Evolutionary conservation across 2,797 vertebrate genomes (phyloP).

Genomic region (Gymnopithys bicolor): DNA sequence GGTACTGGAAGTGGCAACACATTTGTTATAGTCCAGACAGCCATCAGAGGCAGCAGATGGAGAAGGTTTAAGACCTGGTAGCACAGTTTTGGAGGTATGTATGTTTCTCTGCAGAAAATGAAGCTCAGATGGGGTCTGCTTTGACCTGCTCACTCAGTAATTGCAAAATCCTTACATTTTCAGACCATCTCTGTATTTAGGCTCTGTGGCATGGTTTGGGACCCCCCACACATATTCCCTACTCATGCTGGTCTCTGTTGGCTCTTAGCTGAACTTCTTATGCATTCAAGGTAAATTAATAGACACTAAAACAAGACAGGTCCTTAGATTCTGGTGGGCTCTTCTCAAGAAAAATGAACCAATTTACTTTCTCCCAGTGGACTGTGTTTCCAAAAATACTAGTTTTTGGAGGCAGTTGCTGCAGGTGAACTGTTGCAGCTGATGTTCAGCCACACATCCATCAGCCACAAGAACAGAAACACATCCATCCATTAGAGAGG

Average conservation of each 20-base stretch:
- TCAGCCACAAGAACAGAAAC: not conserved
- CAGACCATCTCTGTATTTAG: not conserved
- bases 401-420: not conserved
- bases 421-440: not conserved
- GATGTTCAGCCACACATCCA: not conserved
- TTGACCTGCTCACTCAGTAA: slow-evolving; percentile 21
- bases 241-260: not conserved
- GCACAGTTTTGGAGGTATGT: not conserved
- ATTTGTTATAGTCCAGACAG: not conserved
- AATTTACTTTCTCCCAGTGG: not conserved
- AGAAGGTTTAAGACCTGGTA: not conserved
- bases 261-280: not conserved
- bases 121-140: not conserved
- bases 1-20: not conserved
- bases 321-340: not conserved
- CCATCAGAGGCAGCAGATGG: not conserved
- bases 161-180: not conserved
- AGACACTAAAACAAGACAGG: not conserved
- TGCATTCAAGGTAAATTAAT: not conserved
- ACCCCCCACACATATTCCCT: not conserved
- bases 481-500: not conserved
- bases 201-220: not conserved
- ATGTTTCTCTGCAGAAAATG: not conserved
- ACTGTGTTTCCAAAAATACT: not conserved
- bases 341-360: not conserved